Percentiles rank a stretch among this genome's conserved stretches.
Evolutionary conservation across 2,888 invertebrate species (phyloP).

Genomic region (Brenthis daphne): DNA sequence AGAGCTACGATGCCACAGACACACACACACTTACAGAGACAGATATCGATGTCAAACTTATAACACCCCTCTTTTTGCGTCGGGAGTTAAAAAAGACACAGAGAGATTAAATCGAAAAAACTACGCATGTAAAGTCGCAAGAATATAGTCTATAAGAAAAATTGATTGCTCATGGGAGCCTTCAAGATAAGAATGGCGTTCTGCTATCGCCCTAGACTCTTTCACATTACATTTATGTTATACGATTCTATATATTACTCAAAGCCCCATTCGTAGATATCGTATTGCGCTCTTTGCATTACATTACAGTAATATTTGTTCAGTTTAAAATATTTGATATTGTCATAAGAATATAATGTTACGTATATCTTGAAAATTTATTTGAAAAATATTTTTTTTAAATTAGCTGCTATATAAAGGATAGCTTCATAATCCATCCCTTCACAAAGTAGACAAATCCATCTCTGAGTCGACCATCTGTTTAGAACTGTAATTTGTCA

Average conservation of each 20-base stretch:
- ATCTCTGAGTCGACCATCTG: too few relatives aligned
- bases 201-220: conserved; percentile 23
- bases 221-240: conserved; percentile 28
- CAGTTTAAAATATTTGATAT: not conserved
- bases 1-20: too few relatives aligned
- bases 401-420: too few relatives aligned
- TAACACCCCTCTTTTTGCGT: too few relatives aligned
- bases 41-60: too few relatives aligned
- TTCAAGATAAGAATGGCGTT: conserved; percentile 33
- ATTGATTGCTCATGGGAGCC: conserved; percentile 32
- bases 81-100: not conserved
- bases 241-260: conserved; percentile 8
- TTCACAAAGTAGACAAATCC: too few relatives aligned
- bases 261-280: not conserved
- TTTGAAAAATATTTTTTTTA: too few relatives aligned
- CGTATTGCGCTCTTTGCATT: not conserved
- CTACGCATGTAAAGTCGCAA: not conserved
- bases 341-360: too few relatives aligned
- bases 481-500: too few relatives aligned
- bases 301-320: not conserved
- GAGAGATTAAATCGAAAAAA: not conserved
- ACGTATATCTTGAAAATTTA: too few relatives aligned
- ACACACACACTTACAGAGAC: too few relatives aligned
- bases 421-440: too few relatives aligned
- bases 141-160: conserved; percentile 19